Conservation (phyloP, 2,797 vertebrate species). For the Tenualosa ilisha region DNA sequence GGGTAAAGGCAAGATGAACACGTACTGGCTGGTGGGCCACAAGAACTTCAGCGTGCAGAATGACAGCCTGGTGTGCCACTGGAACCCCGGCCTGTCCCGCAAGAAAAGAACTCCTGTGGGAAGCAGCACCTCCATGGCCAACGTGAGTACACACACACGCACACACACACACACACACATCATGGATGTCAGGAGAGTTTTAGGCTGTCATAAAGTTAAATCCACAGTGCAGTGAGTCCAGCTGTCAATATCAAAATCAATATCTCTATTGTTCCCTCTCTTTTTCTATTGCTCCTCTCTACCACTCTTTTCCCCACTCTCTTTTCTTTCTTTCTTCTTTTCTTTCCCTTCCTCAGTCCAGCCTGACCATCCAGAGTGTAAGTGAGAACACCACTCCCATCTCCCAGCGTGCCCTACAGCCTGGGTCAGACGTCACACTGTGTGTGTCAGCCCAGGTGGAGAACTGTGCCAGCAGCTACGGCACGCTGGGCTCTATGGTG, state of each 20-base stretch:
- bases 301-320: not conserved
- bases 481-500: constrained; percentile 60
- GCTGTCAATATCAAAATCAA: not conserved
- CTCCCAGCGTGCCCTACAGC: not conserved
- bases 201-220: too few species aligned
- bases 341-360: constrained; percentile 58
- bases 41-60: constrained; percentile 89
- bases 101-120: constrained; percentile 64
- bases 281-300: not conserved
- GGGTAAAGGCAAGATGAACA: constrained; percentile 91
- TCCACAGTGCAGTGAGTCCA: too few species aligned
- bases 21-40: constrained; percentile 86
- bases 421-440: constrained; percentile 46
- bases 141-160: constrained; percentile 55
- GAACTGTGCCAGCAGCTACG: constrained; percentile 35
- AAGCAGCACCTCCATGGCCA: constrained; percentile 63
- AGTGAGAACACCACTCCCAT: constrained; percentile 58
- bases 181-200: too few species aligned
- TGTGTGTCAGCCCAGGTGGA: constrained; percentile 66
- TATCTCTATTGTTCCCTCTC: not conserved
- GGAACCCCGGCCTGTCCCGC: constrained; percentile 73
- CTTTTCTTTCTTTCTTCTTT: not conserved
- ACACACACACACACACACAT: not conserved
- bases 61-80: constrained; percentile 91
- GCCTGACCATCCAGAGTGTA: constrained; percentile 57